phyloP scores from a whole-genome alignment of 2,888 invertebrate species.

The Lasioglossum lativentre region DNA sequence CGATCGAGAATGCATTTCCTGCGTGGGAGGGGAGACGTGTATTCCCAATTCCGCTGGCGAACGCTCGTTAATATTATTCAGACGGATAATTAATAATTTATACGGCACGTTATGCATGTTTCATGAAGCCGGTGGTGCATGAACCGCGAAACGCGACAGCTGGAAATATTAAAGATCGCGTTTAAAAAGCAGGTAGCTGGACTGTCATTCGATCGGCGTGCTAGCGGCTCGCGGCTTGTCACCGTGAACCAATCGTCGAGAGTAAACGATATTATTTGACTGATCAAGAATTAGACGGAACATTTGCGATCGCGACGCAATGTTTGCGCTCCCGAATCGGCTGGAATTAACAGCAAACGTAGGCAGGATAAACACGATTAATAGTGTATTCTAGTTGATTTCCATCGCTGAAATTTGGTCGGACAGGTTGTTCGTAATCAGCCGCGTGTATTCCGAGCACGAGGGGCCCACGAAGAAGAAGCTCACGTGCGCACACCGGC shows the following conservation, averaged over 20 bases:
- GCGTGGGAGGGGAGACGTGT: constrained; percentile 4
- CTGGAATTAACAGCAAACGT: constrained; percentile 41
- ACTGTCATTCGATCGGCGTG: background rate
- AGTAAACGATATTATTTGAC: constrained; percentile 45
- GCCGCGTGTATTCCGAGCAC: constrained; percentile 33
- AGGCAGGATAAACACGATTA: constrained; percentile 52
- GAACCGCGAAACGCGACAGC: background rate
- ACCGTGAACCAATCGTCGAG: constrained; percentile 14
- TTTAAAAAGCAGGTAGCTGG: constrained; percentile 3
- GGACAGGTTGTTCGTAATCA: constrained; percentile 13
- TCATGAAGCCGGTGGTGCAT: constrained; percentile 10
- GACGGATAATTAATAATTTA: constrained; percentile 44
- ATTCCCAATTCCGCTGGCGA: constrained; percentile 21
- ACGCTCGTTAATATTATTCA: constrained; percentile 34
- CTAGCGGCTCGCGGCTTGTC: background rate
- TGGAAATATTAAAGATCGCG: background rate
- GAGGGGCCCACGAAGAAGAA: constrained; percentile 14
- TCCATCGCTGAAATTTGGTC: constrained; percentile 6
- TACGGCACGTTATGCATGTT: background rate
- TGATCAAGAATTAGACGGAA: constrained; percentile 38
- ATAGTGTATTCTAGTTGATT: constrained; percentile 38
- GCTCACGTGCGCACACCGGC: constrained; percentile 7
- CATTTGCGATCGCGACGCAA: constrained; percentile 25
- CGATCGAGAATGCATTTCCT: background rate
- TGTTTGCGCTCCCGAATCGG: constrained; percentile 29